Conservation (phyloP, 2,113 vertebrate species). For the Pelecanus crispus region DNA sequence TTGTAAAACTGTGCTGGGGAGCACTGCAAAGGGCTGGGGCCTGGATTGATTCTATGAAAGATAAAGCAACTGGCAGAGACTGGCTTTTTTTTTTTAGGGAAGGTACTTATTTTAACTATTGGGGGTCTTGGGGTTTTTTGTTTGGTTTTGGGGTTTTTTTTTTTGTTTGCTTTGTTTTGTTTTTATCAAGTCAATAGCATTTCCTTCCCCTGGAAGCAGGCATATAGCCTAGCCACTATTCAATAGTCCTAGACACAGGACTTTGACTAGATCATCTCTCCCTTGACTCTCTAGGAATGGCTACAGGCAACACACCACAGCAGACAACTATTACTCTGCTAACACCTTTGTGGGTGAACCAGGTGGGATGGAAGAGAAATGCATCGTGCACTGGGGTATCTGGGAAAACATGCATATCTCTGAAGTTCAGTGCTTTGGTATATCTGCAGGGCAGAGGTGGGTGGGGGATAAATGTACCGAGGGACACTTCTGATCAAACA, state of each 20-base stretch:
- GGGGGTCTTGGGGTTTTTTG: background rate
- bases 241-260: background rate
- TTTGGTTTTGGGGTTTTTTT: background rate
- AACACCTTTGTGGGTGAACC: background rate
- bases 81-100: background rate
- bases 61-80: background rate
- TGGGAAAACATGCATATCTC: rapidly evolving
- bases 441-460: rapidly evolving
- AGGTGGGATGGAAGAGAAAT: background rate
- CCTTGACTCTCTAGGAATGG: background rate
- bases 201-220: background rate
- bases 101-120: background rate
- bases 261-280: background rate
- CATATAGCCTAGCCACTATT: background rate
- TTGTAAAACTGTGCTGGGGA: background rate
- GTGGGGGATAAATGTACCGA: rapidly evolving
- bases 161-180: no score
- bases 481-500: background rate
- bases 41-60: background rate
- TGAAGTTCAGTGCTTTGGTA: background rate
- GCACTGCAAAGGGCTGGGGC: background rate
- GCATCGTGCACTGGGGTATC: rapidly evolving
- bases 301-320: background rate
- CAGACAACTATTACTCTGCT: background rate
- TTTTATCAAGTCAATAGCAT: background rate